Base-by-base conservation (phyloP, 2,888 invertebrate species). In the Nephrocerus scutellatus region DNA sequence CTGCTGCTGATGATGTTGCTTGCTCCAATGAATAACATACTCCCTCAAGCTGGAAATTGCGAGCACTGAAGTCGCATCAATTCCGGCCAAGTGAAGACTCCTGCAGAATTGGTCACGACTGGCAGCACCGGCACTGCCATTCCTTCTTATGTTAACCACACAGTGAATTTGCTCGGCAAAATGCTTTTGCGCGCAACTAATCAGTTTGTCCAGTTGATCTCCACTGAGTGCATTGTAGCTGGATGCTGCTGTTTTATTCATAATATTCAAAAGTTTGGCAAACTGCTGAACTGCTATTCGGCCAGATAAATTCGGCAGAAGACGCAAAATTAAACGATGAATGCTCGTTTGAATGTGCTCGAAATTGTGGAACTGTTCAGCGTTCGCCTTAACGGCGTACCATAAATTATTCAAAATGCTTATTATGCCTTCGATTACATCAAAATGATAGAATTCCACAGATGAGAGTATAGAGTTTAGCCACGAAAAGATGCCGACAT, bases 401-500 rank as follows among this genome's bases (percentile, higher is more conserved):
- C 63, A 68, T 3, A 68, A 44, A 47, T 68, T 68, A 29, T 57
- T 66, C 5, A 68, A 36, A 15, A 65, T 63, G 43, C 57, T 63
- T 1, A 68, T 61, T 25, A 66, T 43, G 12, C 60, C 63, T 40
- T 69, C 67, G 24, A 69, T 63, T 8, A 66, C 53, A 50, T 69
- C 68, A 36, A 66, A 69, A 22, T 69, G 65, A 52, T 61, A 60
- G 40, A 63, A 66, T 40, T 69, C 63, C 4, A 62, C 49, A 12
- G 57, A 52, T 9, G 55, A 51, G 4, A 71, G 52, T 3, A 71
- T 56, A 20, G 67, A 62, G 30, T 62, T 58, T 3, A 89, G 56
- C 84, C 88, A 89, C 0, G 82, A 72, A 19, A 88, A 55, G 2
- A 90, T 62, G 0, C 84, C 82, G 50, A 82, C 77, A 19, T 77